Conservation (phyloP, 2,113 vertebrate genomes). For the Melanotaenia duboulayi region DNA sequence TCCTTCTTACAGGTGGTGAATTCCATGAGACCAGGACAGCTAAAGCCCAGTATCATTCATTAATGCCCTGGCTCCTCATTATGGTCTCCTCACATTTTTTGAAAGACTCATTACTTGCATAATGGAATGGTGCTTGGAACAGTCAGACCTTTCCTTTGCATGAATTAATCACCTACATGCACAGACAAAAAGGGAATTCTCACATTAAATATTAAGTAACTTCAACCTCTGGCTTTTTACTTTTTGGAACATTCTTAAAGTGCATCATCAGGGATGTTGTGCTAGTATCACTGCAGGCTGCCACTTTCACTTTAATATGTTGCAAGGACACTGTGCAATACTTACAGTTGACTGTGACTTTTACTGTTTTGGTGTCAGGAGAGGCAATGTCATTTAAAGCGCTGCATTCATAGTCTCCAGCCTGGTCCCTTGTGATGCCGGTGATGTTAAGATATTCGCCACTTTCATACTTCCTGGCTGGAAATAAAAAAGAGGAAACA, state of each 20-base stretch:
- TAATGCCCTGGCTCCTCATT: slow-evolving; percentile 84
- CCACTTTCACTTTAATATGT: slow-evolving; percentile 12
- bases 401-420: slow-evolving; percentile 95
- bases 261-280: slow-evolving; percentile 30
- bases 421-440: slow-evolving; percentile 93
- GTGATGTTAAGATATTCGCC: slow-evolving; percentile 98
- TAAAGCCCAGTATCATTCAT: slow-evolving; percentile 84
- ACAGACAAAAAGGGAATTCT: slow-evolving; percentile 85
- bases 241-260: slow-evolving; percentile 53
- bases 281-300: slow-evolving; percentile 20
- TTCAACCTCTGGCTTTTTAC: slow-evolving; percentile 60
- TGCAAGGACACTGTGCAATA: slow-evolving; percentile 58
- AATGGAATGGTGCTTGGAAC: slow-evolving; percentile 84
- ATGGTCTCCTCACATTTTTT: slow-evolving; percentile 83
- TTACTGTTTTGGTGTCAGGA: slow-evolving; percentile 93
- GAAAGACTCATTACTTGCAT: slow-evolving; percentile 89
- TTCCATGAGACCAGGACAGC: slow-evolving; percentile 75
- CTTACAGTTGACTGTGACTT: slow-evolving; percentile 98
- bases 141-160: slow-evolving; percentile 81
- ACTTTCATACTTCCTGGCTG: slow-evolving; percentile 94
- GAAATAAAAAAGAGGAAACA: slow-evolving; percentile 55
- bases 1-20: slow-evolving; percentile 52
- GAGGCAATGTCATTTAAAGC: slow-evolving; percentile 95
- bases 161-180: slow-evolving; percentile 83
- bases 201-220: slow-evolving; percentile 84